A percentile compares a stretch with the other conserved stretches of the same genome.
Conservation (phyloP, 1,140 invertebrate genomes). For the Drosophila lini region DNA sequence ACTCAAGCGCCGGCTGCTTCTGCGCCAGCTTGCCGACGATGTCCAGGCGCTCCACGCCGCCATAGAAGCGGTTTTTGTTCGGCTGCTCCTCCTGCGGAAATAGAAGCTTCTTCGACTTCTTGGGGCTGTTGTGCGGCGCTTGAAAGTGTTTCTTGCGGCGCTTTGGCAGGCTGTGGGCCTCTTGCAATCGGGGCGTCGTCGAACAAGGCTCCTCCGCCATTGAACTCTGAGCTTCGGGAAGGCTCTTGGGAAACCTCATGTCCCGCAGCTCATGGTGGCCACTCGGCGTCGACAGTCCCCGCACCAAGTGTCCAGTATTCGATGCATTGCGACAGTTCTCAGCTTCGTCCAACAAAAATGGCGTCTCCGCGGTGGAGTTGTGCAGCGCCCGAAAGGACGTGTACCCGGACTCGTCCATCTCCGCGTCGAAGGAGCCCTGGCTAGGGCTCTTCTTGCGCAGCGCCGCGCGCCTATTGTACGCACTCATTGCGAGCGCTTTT, state of each 20-base stretch:
- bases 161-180: constrained; percentile 35
- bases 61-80: constrained; percentile 47
- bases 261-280: constrained; percentile 19
- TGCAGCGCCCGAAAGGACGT: constrained; percentile 64
- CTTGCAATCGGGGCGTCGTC: constrained; percentile 40
- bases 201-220: constrained; percentile 19
- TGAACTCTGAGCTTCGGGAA: neutral
- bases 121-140: constrained; percentile 62
- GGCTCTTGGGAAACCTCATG: constrained; percentile 12
- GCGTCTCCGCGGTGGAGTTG: constrained; percentile 73
- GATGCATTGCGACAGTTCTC: constrained; percentile 66
- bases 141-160: constrained; percentile 51
- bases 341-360: constrained; percentile 66
- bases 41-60: constrained; percentile 60
- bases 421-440: constrained; percentile 26
- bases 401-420: constrained; percentile 73
- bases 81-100: constrained; percentile 32
- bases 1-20: constrained; percentile 57
- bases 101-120: constrained; percentile 66
- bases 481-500: constrained; percentile 59
- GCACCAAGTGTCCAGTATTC: constrained; percentile 26
- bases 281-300: constrained; percentile 34
- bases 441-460: constrained; percentile 37
- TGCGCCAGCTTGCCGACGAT: constrained; percentile 57
- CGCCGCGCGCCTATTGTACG: constrained; percentile 46